Conservation (phyloP, 2,888 invertebrate species). For the Norana najaformis region DNA sequence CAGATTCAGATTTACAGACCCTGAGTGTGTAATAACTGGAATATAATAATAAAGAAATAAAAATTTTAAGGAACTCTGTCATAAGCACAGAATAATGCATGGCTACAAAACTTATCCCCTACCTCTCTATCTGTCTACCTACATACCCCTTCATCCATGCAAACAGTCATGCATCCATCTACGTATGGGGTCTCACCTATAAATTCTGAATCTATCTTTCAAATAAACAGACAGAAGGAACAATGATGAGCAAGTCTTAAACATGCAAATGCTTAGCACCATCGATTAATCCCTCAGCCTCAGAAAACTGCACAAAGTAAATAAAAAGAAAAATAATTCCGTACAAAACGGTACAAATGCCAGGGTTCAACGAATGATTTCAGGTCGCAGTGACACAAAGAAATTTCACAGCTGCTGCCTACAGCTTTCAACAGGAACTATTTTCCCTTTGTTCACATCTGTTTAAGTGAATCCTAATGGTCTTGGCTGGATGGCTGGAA, state of each 20-base stretch:
- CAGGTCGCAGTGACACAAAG: background rate
- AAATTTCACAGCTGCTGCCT: background rate
- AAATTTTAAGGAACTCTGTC: too few relatives aligned
- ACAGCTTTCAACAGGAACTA: too few relatives aligned
- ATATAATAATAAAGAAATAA: too few relatives aligned
- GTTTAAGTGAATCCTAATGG: background rate
- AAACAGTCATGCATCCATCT: background rate
- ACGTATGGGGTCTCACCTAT: background rate
- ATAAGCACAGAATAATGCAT: too few relatives aligned
- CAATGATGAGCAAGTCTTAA: background rate
- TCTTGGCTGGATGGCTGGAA: background rate
- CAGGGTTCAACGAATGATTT: background rate
- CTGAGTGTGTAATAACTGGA: too few relatives aligned
- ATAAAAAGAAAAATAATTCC: background rate
- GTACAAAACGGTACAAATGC: background rate
- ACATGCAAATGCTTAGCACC: conserved; percentile 2
- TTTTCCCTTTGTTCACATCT: background rate
- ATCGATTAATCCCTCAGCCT: background rate
- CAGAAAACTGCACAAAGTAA: background rate
- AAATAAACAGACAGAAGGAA: background rate
- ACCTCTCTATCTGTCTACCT: background rate
- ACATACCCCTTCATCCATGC: background rate
- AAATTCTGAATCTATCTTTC: background rate
- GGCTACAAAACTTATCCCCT: background rate
- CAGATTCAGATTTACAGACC: too few relatives aligned